These are phyloP conservation scores for Pelosia muscerda DNA, from an alignment of 2,888 invertebrate species.

Conservation along the genomic window DNA sequence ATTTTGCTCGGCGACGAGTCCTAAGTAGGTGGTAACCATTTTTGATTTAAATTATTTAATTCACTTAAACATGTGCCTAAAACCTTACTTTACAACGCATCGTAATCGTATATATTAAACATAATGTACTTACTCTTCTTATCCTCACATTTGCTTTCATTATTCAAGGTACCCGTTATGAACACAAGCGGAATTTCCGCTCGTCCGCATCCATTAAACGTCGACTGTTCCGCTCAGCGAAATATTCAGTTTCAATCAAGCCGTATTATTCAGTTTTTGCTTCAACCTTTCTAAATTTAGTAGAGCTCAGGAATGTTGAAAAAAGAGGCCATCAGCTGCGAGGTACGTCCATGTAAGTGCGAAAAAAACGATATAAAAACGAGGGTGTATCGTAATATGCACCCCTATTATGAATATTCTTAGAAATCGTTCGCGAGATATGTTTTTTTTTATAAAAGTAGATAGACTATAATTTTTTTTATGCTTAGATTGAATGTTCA, in stretches of 20 bases:
- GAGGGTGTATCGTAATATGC: constrained; percentile 37
- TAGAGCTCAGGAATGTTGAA: constrained; percentile 49
- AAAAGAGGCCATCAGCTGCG: constrained; percentile 51
- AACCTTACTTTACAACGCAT: neutral
- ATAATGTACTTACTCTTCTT: neutral
- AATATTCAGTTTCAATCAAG: constrained; percentile 45
- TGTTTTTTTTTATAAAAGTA: neutral
- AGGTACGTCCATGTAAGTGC: constrained; percentile 21
- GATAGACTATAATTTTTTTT: constrained; percentile 1
- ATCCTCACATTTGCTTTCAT: constrained; percentile 3
- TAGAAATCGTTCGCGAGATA: constrained; percentile 17
- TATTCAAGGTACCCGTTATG: constrained; percentile 30
- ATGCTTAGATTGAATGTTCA: neutral
- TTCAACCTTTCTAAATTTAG: constrained; percentile 51
- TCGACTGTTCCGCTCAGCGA: constrained; percentile 45
- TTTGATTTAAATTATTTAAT: no score
- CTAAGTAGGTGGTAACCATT: no score
- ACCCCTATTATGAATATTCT: constrained; percentile 38
- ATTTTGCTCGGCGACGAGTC: no score
- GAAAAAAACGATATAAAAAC: constrained; percentile 38
- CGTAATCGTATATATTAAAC: no score
- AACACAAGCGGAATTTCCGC: constrained; percentile 53
- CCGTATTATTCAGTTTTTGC: constrained; percentile 48
- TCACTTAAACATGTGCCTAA: neutral
- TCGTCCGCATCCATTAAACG: constrained; percentile 35